Evolutionary conservation across 1,140 invertebrate species (phyloP).

Genomic region (Bradysia coprophila): DNA sequence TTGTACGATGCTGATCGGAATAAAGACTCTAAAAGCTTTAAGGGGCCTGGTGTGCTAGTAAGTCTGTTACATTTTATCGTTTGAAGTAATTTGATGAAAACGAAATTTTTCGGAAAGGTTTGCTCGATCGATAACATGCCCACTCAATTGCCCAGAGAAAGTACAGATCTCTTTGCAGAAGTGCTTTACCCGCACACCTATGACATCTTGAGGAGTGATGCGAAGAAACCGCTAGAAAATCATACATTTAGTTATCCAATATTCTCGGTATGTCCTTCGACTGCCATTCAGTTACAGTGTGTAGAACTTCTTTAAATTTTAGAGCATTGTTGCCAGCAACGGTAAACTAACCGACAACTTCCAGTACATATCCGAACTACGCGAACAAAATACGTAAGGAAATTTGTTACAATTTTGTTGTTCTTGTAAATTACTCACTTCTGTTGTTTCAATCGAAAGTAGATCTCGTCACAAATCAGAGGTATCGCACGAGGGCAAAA

Average conservation of each 20-base stretch:
- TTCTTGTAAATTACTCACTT: conserved; percentile 3
- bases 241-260: conserved; percentile 62
- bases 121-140: conserved; percentile 99
- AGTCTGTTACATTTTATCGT: no score
- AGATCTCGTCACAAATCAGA: conserved; percentile 36
- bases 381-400: conserved; percentile 33
- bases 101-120: no score
- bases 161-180: conserved; percentile 95
- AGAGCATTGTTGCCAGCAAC: conserved; percentile 94
- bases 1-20: conserved; percentile 97
- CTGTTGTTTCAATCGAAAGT: conserved; percentile 7
- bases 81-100: no score
- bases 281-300: neutral
- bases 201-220: conserved; percentile 85
- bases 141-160: conserved; percentile 90
- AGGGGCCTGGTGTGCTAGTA: conserved; percentile 89
- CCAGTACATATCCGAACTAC: conserved; percentile 86
- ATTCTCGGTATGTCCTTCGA: conserved; percentile 46
- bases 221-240: conserved; percentile 60
- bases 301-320: conserved; percentile 12
- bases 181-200: conserved; percentile 73
- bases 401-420: neutral
- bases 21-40: conserved; percentile 91
- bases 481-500: conserved; percentile 25
- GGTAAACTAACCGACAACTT: conserved; percentile 80